These are phyloP conservation scores for Tridacna crocea DNA, from an alignment of 2,888 invertebrate genomes.

Conservation along the genomic window DNA sequence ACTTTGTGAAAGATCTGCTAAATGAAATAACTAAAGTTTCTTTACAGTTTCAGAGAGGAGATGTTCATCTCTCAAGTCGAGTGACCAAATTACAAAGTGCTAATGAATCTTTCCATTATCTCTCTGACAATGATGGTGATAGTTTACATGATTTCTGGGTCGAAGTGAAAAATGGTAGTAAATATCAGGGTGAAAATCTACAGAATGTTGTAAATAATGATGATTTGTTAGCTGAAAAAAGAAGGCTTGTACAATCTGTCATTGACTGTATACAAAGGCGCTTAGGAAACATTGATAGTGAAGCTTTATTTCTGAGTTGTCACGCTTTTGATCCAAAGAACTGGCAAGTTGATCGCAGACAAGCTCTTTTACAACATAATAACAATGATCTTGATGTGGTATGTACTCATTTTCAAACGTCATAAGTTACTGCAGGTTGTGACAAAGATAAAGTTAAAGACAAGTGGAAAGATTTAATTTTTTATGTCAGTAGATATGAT, in stretches of 20 bases:
- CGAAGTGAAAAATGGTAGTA: constrained; percentile 6
- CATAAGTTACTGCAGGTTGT: constrained; percentile 35
- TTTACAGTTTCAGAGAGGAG: constrained; percentile 44
- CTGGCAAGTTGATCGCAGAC: constrained; percentile 38
- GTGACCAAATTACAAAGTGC: constrained; percentile 49
- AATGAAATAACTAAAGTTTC: constrained; percentile 29
- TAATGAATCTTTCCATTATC: constrained; percentile 7
- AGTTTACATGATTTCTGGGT: constrained; percentile 19
- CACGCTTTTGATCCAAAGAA: constrained; percentile 53
- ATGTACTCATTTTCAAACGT: not conserved
- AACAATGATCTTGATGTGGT: constrained; percentile 31
- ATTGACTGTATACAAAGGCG: constrained; percentile 32
- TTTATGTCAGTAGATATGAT: too few species aligned
- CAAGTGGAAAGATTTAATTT: constrained; percentile 48
- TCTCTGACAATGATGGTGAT: constrained; percentile 35
- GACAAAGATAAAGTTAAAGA: constrained; percentile 28
- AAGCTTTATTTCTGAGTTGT: constrained; percentile 25
- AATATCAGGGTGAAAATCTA: constrained; percentile 21
- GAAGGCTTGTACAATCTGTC: constrained; percentile 36
- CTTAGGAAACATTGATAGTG: constrained; percentile 26
- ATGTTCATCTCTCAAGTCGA: constrained; percentile 47
- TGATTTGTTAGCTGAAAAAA: too few species aligned
- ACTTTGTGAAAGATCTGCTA: constrained; percentile 47
- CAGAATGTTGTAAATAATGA: constrained; percentile 25
- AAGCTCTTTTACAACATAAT: constrained; percentile 45